Base-by-base conservation (phyloP, 2,888 invertebrate genomes). In the Phortica magna region DNA sequence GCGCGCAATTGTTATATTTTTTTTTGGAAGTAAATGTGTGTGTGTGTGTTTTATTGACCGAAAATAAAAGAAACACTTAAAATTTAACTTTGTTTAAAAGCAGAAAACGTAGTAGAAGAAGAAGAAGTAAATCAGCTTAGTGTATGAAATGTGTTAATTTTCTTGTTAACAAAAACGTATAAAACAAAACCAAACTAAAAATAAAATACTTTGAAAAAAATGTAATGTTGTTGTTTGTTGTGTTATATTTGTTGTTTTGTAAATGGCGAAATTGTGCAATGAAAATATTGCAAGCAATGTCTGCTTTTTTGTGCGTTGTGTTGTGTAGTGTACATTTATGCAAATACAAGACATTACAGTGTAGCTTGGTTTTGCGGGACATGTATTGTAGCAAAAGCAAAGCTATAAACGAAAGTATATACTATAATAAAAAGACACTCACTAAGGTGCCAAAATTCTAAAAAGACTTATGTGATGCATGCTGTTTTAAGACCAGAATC, bases 131-230 rank as follows among this genome's bases (percentile, higher is more conserved):
- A 61, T 41, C 39, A 67, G 5, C 41, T 41, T 67, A 31, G 41
- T 31, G 42, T 43, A 22, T 31, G 39, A 73, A 73, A 73, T 73
- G 72, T 73, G 59, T 73, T 73, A 57, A 73, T 73, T 73, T 73
- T 55, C 72, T 12, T 48, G 48, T 48, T 48, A 48, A 48, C 14
- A 48, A 48, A 48, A 48, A 48, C 9, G 48, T 12, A 48, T 48
- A 9, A 14, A 48, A 48, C 48, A 7, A 48, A 48, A 59, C n/a
- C 6, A 61, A 61, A 12, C 10, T 6, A 19, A 9, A 19, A 19
- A 61, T 17, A 17, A 17, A 12, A 9, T 55, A 4, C 5, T 48
- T 19, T 6, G 61, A 9, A 19, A 19, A 48, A 48, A 12, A 48
- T 48, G 48, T 48, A 12, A 0, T 48, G 9, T 48, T 48, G 48